phyloP scores from a whole-genome alignment of 2,888 invertebrate species.

The Nomada goodeniana region DNA sequence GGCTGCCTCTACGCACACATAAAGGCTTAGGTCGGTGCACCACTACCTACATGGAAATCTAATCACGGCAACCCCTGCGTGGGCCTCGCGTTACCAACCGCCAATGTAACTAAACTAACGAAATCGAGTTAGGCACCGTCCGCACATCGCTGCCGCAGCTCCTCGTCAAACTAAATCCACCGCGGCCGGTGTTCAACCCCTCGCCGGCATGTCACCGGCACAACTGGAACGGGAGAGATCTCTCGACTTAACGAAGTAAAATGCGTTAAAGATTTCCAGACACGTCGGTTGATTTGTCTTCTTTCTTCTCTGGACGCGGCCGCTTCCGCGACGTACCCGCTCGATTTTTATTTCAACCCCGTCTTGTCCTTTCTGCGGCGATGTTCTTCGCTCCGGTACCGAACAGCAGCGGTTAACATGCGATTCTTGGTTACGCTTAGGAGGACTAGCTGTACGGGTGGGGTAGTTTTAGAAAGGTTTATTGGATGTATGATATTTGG shows the following conservation, averaged over 20 bases:
- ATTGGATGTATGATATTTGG: too few species aligned
- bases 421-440: too few species aligned
- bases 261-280: conserved; percentile 68
- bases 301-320: background rate
- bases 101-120: conserved; percentile 84
- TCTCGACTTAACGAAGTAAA: conserved; percentile 72
- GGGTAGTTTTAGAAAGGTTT: too few species aligned
- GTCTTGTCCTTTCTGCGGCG: background rate
- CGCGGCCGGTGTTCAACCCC: conserved; percentile 66
- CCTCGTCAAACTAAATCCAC: conserved; percentile 81
- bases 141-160: conserved; percentile 74
- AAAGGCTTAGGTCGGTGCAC: conserved; percentile 75
- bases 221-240: conserved; percentile 61
- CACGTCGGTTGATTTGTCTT: conserved; percentile 55
- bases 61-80: conserved; percentile 81
- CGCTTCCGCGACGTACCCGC: background rate
- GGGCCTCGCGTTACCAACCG: conserved; percentile 81
- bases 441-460: too few species aligned
- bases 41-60: conserved; percentile 83
- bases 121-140: conserved; percentile 82
- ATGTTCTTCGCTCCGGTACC: too few species aligned
- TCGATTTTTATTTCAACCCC: background rate
- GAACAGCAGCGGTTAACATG: too few species aligned
- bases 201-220: conserved; percentile 69
- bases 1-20: conserved; percentile 44